Conservation (phyloP, 2,797 vertebrate genomes). For the Natrix natrix region DNA sequence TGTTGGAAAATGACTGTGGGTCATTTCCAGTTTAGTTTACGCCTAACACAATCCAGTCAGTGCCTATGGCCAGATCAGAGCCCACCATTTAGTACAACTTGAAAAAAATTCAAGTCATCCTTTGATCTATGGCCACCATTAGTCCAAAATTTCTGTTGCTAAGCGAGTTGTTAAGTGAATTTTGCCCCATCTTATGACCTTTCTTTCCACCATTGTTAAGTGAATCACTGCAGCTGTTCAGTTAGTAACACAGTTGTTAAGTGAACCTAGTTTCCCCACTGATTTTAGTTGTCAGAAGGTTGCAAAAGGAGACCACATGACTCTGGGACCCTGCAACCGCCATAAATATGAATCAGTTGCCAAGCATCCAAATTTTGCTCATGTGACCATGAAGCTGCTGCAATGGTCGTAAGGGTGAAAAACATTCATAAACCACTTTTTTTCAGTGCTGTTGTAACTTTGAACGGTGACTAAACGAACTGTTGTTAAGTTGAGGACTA, state of each 20-base stretch:
- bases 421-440: neutral
- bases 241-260: neutral
- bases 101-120: neutral
- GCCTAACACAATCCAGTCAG: neutral
- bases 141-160: neutral
- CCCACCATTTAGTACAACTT: neutral
- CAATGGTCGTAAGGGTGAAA: neutral
- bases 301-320: neutral
- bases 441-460: neutral
- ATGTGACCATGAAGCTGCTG: neutral
- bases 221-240: neutral
- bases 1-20: neutral
- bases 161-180: neutral
- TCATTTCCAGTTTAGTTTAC: neutral
- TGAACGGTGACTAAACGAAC: neutral
- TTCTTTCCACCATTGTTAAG: neutral
- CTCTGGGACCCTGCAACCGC: neutral
- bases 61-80: neutral
- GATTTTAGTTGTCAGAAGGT: neutral
- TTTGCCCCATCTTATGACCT: neutral
- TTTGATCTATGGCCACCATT: neutral
- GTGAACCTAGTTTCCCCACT: neutral
- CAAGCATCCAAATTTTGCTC: neutral
- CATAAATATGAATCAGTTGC: neutral
- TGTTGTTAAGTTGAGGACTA: neutral